These are phyloP conservation scores for Synchiropus splendidus DNA, from an alignment of 2,113 vertebrate genomes.

Conservation along the genomic window DNA sequence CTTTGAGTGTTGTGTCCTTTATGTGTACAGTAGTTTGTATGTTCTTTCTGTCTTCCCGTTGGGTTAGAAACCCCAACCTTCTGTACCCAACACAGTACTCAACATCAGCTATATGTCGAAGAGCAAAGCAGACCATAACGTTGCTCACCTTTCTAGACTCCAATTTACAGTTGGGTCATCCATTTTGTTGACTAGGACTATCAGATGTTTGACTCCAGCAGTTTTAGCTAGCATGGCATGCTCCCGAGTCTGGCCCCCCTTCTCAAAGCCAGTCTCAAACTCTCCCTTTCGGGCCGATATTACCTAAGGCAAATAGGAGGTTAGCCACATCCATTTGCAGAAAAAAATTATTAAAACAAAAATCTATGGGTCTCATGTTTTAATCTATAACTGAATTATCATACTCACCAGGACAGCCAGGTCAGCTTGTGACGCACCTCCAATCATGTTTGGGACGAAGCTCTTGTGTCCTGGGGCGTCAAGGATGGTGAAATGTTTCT, in stretches of 20 bases:
- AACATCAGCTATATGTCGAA: too few species aligned
- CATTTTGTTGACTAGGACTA: slow-evolving; percentile 99
- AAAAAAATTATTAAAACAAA: too few species aligned
- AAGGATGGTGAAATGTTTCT: slow-evolving; percentile 98
- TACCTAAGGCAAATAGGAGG: slow-evolving; percentile 69
- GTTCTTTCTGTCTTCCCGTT: too few species aligned
- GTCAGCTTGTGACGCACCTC: slow-evolving; percentile 95
- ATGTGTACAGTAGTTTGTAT: too few species aligned
- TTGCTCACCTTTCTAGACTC: slow-evolving; percentile 87
- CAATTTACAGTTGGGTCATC: slow-evolving; percentile 97
- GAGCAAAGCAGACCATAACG: background rate
- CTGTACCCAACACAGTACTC: too few species aligned
- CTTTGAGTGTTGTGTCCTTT: too few species aligned
- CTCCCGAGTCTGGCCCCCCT: slow-evolving; percentile 95
- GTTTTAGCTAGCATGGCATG: slow-evolving; percentile 99
- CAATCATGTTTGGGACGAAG: slow-evolving; percentile 99
- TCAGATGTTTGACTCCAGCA: slow-evolving; percentile 95
- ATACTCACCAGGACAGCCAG: slow-evolving; percentile 90
- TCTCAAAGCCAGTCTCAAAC: slow-evolving; percentile 99
- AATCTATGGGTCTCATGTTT: background rate
- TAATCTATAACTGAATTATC: background rate
- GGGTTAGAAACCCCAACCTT: too few species aligned
- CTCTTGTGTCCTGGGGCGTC: slow-evolving; percentile 98
- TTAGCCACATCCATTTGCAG: too few species aligned
- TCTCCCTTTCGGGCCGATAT: slow-evolving; percentile 98